Evolutionary conservation across 2,888 invertebrate genomes (phyloP).

Genomic region (Odontocerum albicorne): DNA sequence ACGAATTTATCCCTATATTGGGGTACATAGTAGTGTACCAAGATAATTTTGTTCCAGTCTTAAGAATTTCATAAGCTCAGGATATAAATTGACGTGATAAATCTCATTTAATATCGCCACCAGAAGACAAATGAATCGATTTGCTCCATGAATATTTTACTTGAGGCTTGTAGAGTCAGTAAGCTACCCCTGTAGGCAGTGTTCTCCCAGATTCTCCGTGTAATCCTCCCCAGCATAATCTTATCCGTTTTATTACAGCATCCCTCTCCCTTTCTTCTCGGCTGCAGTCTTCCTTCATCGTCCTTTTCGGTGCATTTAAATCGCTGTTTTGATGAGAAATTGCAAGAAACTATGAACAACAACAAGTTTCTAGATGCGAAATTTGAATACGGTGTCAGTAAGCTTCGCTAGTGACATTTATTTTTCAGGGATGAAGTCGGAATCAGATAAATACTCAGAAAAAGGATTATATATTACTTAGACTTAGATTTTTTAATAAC

Average conservation of each 20-base stretch:
- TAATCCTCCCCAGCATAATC: constrained; percentile 33
- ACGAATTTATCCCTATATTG: no score
- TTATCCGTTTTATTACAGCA: constrained; percentile 33
- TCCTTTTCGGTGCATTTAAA: constrained; percentile 29
- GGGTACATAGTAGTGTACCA: no score
- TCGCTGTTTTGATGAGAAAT: constrained; percentile 29
- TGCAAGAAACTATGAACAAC: constrained; percentile 28
- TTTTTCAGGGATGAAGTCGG: neutral
- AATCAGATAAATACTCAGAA: no score
- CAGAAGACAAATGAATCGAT: constrained; percentile 14
- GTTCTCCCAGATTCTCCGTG: constrained; percentile 20
- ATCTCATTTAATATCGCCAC: constrained; percentile 11
- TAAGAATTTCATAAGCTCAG: constrained; percentile 7
- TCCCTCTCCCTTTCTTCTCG: constrained; percentile 10
- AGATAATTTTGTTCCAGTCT: constrained; percentile 2
- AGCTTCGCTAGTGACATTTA: no score
- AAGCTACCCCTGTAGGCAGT: constrained; percentile 9
- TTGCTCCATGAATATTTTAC: constrained; percentile 19
- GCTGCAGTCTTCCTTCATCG: neutral
- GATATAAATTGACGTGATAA: constrained; percentile 11
- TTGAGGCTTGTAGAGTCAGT: constrained; percentile 2
- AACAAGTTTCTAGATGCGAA: constrained; percentile 6
- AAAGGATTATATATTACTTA: no score
- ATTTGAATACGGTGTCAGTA: constrained; percentile 6
- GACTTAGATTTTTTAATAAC: no score